Percentiles rank a stretch among this genome's conserved stretches.
Conservation (phyloP, 1,140 invertebrate genomes). For the Apis laboriosa region DNA sequence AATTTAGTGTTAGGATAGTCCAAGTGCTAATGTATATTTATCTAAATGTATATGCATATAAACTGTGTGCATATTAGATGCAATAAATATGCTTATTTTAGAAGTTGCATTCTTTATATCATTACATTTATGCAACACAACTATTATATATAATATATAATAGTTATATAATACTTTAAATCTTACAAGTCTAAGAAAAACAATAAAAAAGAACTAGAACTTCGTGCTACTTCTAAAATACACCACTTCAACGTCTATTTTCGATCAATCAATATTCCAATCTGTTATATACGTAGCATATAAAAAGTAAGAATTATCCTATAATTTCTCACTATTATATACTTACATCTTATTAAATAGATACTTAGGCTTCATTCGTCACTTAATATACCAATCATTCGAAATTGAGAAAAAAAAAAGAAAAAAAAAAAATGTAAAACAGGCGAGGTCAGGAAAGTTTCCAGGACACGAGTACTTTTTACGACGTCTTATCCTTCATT, state of each 20-base stretch:
- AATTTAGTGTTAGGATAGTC: no score
- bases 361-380: background rate
- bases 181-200: no score
- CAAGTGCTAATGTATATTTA: no score
- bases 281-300: background rate
- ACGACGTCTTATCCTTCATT: constrained; percentile 1
- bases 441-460: background rate
- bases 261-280: background rate
- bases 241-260: background rate
- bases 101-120: no score
- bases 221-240: background rate
- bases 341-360: no score
- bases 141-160: no score
- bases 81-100: no score
- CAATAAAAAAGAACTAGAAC: background rate
- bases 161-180: no score
- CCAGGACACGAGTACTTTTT: background rate
- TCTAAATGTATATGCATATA: background rate
- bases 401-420: background rate
- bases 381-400: no score
- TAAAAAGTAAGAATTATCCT: background rate
- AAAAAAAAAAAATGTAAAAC: background rate
- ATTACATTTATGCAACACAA: no score
- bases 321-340: background rate
- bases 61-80: no score